Evolutionary conservation across 2,888 invertebrate species (phyloP).

Genomic region (Alentia gelatinosa): DNA sequence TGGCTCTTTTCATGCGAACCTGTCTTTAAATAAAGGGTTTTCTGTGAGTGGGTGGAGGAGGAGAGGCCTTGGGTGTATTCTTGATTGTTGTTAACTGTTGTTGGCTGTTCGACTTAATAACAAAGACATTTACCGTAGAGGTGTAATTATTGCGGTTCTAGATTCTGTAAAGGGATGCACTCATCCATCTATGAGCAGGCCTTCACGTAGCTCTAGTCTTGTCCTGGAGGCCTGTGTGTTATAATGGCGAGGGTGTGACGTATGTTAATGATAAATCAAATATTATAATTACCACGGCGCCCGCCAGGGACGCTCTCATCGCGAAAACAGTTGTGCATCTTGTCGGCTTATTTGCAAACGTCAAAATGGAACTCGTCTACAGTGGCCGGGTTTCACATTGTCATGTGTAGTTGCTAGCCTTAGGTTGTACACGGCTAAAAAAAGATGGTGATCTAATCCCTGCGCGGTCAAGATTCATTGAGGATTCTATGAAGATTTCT

Average conservation of each 20-base stretch:
- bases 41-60: slow-evolving; percentile 1
- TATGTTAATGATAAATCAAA: background rate
- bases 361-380: background rate
- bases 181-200: slow-evolving; percentile 16
- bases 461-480: background rate
- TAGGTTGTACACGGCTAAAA: background rate
- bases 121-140: slow-evolving; percentile 4
- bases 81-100: slow-evolving; percentile 41
- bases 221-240: background rate
- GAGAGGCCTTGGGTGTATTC: slow-evolving; percentile 6
- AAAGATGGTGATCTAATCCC: background rate
- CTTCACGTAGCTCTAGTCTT: slow-evolving; percentile 18
- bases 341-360: background rate
- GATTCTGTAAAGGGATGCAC: background rate
- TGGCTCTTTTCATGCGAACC: background rate
- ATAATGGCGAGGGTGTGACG: background rate
- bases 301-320: no score
- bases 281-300: no score
- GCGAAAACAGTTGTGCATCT: background rate
- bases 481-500: background rate
- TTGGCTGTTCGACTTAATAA: slow-evolving; percentile 42
- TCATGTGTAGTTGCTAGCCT: background rate
- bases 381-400: background rate
- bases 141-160: background rate
- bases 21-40: background rate